Base-by-base conservation (phyloP, 2,113 vertebrate genomes). In the Silurus meridionalis region DNA sequence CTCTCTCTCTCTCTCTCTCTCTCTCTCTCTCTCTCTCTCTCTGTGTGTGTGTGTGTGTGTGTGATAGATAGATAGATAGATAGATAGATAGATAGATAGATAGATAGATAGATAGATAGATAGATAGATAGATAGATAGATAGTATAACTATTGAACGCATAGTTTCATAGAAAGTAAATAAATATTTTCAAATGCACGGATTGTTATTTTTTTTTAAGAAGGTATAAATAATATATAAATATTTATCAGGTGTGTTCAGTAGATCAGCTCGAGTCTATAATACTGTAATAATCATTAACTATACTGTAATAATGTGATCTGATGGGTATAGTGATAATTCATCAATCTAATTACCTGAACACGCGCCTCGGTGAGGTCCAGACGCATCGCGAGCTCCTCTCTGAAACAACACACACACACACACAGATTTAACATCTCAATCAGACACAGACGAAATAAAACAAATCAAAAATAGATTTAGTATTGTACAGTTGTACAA, bases 321-420 rank as follows among this genome's bases (percentile, higher is more conserved):
- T 17, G n/a, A 17, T 0, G 11, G 28, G 52, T 57, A 13, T 8
- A 2, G 3, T 11, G 28, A 6, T 37, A 21, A 60, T 80, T 11
- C 28, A 6, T 46, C 8, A 13, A 46, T 61, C 28, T 60, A 2
- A 13, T 97, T 95, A 99, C 98, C 96, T 99, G 98, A 67, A 99
- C 98, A 86, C 98, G 95, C 92, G 98, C 98, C 93, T 98, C 98
- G 72, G 98, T 99, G 89, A 99, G 95, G 93, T 99, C 98, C 94
- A 99, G 95, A 83, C 98, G 96, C 98, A 99, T 98, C 25, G 98
- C 98, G 90, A 99, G 95, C 93, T 99, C 98, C 90, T 99, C 97
- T 95, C 98, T 99, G 90, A n/a, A 94, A 91, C 88, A 80, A 3
- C 8, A 61, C 28, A 84, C 23, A 78, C 80, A 28, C 52, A 78